Conservation (phyloP, 2,888 invertebrate species). For the Patella pellucida region DNA sequence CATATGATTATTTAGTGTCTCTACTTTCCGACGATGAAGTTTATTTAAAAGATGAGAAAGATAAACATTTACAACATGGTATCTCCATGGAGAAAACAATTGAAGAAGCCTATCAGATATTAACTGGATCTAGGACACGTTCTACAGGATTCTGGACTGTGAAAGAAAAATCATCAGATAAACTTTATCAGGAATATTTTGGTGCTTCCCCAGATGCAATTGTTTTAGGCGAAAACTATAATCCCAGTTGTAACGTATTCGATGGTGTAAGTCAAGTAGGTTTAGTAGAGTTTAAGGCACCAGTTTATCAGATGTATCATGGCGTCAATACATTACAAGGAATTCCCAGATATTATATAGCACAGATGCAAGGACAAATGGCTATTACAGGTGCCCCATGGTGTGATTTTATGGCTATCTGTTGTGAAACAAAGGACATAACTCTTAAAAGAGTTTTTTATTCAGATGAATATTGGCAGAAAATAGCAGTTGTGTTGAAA, state of each 20-base stretch:
- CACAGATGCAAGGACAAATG: constrained; percentile 63
- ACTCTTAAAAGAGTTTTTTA: constrained; percentile 52
- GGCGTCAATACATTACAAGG: constrained; percentile 22
- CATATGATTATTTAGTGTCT: constrained; percentile 51
- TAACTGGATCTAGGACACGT: constrained; percentile 46
- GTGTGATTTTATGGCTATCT: constrained; percentile 63
- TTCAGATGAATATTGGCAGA: constrained; percentile 46
- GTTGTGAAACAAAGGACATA: constrained; percentile 49
- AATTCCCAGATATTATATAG: constrained; percentile 57
- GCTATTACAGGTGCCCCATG: constrained; percentile 47
- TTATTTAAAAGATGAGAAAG: constrained; percentile 25
- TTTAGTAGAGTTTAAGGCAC: constrained; percentile 58
- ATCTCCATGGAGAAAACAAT: constrained; percentile 46
- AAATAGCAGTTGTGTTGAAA: constrained; percentile 39
- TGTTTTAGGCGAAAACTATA: constrained; percentile 33
- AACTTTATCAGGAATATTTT: background rate
- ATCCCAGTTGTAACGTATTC: background rate
- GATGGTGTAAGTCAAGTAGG: constrained; percentile 36
- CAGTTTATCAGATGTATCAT: constrained; percentile 46
- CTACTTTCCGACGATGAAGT: constrained; percentile 32
- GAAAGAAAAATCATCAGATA: constrained; percentile 23
- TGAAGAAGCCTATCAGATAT: constrained; percentile 51
- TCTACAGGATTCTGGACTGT: constrained; percentile 56
- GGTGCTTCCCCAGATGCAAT: constrained; percentile 58
- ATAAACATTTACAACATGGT: constrained; percentile 40